These are phyloP conservation scores for Coregonus ussuriensis DNA, from an alignment of 2,797 vertebrate genomes.

Conservation along the genomic window DNA sequence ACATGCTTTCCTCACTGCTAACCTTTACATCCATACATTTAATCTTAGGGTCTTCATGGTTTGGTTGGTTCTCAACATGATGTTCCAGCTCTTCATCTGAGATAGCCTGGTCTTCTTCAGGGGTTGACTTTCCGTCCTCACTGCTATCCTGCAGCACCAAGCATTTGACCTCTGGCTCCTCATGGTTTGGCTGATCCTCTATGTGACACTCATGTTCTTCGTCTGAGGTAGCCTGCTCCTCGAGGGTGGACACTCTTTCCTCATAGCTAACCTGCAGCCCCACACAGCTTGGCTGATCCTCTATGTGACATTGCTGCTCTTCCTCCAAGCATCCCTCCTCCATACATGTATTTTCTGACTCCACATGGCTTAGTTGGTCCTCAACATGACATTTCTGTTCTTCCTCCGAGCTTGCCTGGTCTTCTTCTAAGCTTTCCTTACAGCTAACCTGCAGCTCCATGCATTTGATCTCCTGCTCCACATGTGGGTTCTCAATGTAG, in stretches of 20 bases:
- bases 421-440: neutral
- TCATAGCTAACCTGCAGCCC: constrained; percentile 14
- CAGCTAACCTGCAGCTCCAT: neutral
- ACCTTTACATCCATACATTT: neutral
- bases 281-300: constrained; percentile 7
- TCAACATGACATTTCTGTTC: neutral
- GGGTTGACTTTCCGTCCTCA: constrained; percentile 27
- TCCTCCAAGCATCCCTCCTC: neutral
- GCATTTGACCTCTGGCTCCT: constrained; percentile 12
- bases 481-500: neutral
- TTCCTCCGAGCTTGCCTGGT: neutral
- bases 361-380: constrained; percentile 14
- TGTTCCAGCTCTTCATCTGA: constrained; percentile 18
- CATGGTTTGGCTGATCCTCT: neutral
- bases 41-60: neutral
- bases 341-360: neutral
- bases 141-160: constrained; percentile 5
- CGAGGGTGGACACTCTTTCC: neutral
- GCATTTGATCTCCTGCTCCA: neutral
- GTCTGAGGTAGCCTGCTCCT: constrained; percentile 3
- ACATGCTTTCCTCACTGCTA: neutral
- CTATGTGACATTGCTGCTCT: constrained; percentile 9
- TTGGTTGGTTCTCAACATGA: neutral
- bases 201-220: constrained; percentile 13
- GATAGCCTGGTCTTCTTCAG: constrained; percentile 11